Evolutionary conservation across 1,140 invertebrate species (phyloP).

Genomic region (Drosophila melanogaster): Release_6_plus_ISO1_MT NT_033777.3:12951501-12952000

Average conservation of each 20-base stretch:
- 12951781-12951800: background rate
- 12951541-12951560: background rate
- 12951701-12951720: slow-evolving; percentile 54
- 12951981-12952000: too few relatives aligned
- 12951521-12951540: too few relatives aligned
- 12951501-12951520: background rate
- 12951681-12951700: slow-evolving; percentile 17
- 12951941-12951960: background rate
- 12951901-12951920: slow-evolving; percentile 9
- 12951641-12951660: slow-evolving; percentile 18
- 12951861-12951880: slow-evolving; percentile 1
- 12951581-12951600: background rate
- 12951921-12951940: slow-evolving; percentile 1
- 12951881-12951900: slow-evolving; percentile 10
- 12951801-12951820: slow-evolving; percentile 11
- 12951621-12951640: slow-evolving; percentile 27
- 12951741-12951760: slow-evolving; percentile 45
- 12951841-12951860: slow-evolving; percentile 11
- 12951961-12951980: too few relatives aligned
- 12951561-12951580: background rate
- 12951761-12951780: background rate
- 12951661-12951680: slow-evolving; percentile 21
- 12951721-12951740: slow-evolving; percentile 60
- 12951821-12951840: background rate
- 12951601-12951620: background rate